Evolutionary conservation across 2,797 vertebrate genomes (phyloP), one percentile per base, ranked within the genome.

Genomic region (Meda fulgida): DNA sequence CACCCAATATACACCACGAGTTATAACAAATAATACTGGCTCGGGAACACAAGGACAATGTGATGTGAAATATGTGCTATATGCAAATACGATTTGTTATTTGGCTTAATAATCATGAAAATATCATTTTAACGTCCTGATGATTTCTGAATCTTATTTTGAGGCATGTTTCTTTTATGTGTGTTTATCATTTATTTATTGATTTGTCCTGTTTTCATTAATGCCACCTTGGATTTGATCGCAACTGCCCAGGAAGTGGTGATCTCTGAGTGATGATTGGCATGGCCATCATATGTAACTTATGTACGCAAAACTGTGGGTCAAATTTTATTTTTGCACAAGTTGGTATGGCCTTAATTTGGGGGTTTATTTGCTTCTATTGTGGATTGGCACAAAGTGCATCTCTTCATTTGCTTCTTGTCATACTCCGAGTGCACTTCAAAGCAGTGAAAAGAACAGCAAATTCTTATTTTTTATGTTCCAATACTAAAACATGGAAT

Each of bases 331-430:
- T 92, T 88, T 80, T 95, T 94, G 94, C 94, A 94, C 94, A 95
- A 94, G 92, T 94, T 93, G 96, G 96, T 96, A 97, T 96, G 96
- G 96, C 97, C 97, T 98, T 97, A 97, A 94, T 94, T 94, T 95
- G 94, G 89, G 92, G 93, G 93, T 96, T 95, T 94, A 92, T 94
- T 94, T 93, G 96, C 94, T 95, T 95, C 90, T 93, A 88, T 93
- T 92, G 94, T 95, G 92, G 93, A 91, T 91, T 92, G 94, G 96
- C 95, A 96, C 95, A 95, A 95, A 97, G 95, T 95, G 95, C 95
- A 95, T 89, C 93, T 96, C 91, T 95, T 96, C 86, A 93, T 95
- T 94, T 92, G 93, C 93, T 83, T 84, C 91, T 93, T 85, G 92
- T 93, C 93, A 91, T 92, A 92, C 93, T 89, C 89, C 71, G 91